Evolutionary conservation across 2,888 invertebrate species (phyloP), one percentile per base, ranked within the genome.

Genomic region (Drosophila cracens): DNA sequence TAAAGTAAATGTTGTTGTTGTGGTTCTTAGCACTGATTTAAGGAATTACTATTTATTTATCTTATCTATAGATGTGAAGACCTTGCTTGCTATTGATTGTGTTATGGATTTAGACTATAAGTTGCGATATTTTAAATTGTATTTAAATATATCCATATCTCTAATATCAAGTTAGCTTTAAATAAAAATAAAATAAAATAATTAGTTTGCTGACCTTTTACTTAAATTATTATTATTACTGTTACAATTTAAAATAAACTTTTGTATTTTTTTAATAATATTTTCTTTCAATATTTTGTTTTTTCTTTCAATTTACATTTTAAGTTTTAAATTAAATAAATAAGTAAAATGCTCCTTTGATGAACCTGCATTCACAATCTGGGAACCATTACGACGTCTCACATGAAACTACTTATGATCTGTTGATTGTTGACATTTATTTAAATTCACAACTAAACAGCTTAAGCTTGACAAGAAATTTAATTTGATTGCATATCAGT

Each of bases 401-500:
- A 36, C 34, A 38, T 36, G 1, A 38, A 31, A 54, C 38, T 29
- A 34, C 5, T 27, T 13, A 25, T 57, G n/a, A 53, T 34, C 38
- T 48, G 33, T 34, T 33, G 68, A 36, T 58, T 38, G 53, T 67
- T 74, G 75, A 64, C 63, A 54, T 56, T 65, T 54, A 49, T 25
- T 25, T 57, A 57, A 57, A 27, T 67, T 62, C 36, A 59, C 48
- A 74, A 67, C 59, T 43, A 52, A 51, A 36, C 63, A 70, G 58
- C 60, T 71, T 81, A 70, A 52, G 75, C 67, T 64, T 77, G 77
- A 74, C 70, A 77, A 65, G 52, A 67, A 76, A 72, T 79, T 76
- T 74, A 78, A 87, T 84, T 81, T 82, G 81, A 83, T 84, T 76
- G 71, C 72, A 76, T 65, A 83, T 83, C 79, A 43, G 69, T 62